phyloP scores from a whole-genome alignment of 2,113 vertebrate genomes.

The Hepsetus odoe region DNA sequence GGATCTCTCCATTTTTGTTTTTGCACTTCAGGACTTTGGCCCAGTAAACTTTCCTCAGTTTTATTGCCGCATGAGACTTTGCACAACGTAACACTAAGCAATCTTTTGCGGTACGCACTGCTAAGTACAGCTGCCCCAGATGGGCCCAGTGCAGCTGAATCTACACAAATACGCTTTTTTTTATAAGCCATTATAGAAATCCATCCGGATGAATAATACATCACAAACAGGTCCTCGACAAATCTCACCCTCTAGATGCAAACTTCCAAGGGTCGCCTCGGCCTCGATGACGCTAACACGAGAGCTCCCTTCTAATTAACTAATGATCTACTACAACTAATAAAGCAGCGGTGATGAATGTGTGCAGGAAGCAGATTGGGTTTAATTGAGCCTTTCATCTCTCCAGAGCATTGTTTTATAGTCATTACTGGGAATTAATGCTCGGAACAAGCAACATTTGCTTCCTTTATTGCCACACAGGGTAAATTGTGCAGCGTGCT shows the following conservation, averaged over 20 bases:
- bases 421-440: constrained; percentile 20
- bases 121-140: neutral
- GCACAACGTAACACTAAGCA: neutral
- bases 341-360: constrained; percentile 5
- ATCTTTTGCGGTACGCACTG: neutral
- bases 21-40: neutral
- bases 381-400: constrained; percentile 2
- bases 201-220: neutral
- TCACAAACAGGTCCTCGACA: neutral
- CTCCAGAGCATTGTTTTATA: neutral
- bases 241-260: neutral
- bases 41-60: neutral
- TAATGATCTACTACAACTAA: constrained; percentile 16
- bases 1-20: neutral
- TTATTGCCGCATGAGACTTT: neutral
- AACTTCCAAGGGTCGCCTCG: neutral
- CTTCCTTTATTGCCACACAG: constrained; percentile 11
- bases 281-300: neutral
- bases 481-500: neutral
- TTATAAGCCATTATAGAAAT: neutral
- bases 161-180: neutral
- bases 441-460: constrained; percentile 12
- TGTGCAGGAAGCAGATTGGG: neutral
- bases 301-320: constrained; percentile 19
- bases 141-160: no score